phyloP scores from a whole-genome alignment of 2,888 invertebrate genomes.

The Lycia hirtaria region DNA sequence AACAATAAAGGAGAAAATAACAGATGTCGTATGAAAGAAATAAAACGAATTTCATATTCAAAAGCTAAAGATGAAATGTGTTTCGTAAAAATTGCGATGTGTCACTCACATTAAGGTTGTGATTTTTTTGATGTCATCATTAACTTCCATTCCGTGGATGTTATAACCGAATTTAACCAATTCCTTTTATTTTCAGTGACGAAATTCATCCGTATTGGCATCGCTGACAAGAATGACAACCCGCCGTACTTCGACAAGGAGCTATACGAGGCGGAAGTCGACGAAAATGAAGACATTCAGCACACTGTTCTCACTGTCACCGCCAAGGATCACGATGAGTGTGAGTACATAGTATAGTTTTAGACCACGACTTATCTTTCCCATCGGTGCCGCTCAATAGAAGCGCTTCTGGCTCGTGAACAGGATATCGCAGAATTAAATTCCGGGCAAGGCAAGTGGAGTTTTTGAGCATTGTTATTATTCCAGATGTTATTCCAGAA shows the following conservation, averaged over 20 bases:
- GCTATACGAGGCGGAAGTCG: constrained; percentile 98
- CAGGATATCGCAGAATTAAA: too few species aligned
- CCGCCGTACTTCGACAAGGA: constrained; percentile 99
- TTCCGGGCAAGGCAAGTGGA: too few species aligned
- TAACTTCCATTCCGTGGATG: constrained; percentile 6
- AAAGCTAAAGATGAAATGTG: background rate
- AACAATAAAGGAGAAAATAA: background rate
- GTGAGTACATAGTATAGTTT: constrained; percentile 87
- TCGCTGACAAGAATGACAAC: constrained; percentile 99
- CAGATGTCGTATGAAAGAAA: background rate
- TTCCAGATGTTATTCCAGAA: too few species aligned
- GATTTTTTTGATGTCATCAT: constrained; percentile 9
- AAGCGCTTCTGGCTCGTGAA: too few species aligned
- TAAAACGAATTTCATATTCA: constrained; percentile 2
- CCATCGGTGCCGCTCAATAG: too few species aligned
- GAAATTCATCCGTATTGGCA: constrained; percentile 98
- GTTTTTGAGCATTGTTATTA: too few species aligned
- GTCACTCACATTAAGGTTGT: background rate
- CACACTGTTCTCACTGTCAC: constrained; percentile 98
- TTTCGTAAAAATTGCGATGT: background rate
- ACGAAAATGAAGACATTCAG: constrained; percentile 98
- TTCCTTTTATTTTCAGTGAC: constrained; percentile 90
- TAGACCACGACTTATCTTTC: too few species aligned
- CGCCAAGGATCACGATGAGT: constrained; percentile 99
- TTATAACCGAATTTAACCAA: constrained; percentile 10